Percentiles rank a stretch among this genome's conserved stretches.
Conservation (phyloP, 1,140 invertebrate species). For the Chelonus insularis region DNA sequence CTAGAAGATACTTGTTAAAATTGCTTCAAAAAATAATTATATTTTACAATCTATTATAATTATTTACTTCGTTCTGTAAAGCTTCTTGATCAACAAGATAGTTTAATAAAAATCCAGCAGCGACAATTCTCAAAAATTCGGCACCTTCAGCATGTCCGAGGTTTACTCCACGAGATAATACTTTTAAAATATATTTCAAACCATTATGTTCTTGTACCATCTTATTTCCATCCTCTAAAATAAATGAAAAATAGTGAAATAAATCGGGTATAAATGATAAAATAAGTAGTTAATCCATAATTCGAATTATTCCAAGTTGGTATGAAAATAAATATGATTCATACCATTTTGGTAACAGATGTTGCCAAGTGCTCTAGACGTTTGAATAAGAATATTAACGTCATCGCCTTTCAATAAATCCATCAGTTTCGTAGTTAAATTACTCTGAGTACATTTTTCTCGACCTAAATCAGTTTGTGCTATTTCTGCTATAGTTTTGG, state of each 20-base stretch:
- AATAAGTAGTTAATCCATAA: too few species aligned
- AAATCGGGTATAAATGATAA: too few species aligned
- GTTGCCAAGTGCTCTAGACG: conserved; percentile 81
- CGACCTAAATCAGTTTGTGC: conserved; percentile 71
- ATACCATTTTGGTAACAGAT: conserved; percentile 86
- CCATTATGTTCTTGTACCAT: conserved; percentile 67
- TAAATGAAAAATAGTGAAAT: conserved; percentile 5
- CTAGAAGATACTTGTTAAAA: too few species aligned
- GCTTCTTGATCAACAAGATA: conserved; percentile 75
- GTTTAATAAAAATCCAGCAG: conserved; percentile 77
- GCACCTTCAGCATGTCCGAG: conserved; percentile 40
- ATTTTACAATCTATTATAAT: too few species aligned
- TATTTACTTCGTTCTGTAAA: conserved; percentile 57
- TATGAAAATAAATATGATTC: conserved; percentile 37
- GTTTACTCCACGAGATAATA: conserved; percentile 41
- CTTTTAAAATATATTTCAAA: conserved; percentile 50
- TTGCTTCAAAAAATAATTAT: too few species aligned
- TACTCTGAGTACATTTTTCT: conserved; percentile 65
- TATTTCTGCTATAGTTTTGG: conserved; percentile 72
- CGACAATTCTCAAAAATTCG: conserved; percentile 57
- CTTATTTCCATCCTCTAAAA: conserved; percentile 58
- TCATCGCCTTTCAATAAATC: conserved; percentile 58
- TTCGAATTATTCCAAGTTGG: conserved; percentile 1
- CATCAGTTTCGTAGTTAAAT: conserved; percentile 65
- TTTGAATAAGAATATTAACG: conserved; percentile 68